Evolutionary conservation across 2,797 vertebrate species (phyloP).

Genomic region (Trachurus trachurus): DNA sequence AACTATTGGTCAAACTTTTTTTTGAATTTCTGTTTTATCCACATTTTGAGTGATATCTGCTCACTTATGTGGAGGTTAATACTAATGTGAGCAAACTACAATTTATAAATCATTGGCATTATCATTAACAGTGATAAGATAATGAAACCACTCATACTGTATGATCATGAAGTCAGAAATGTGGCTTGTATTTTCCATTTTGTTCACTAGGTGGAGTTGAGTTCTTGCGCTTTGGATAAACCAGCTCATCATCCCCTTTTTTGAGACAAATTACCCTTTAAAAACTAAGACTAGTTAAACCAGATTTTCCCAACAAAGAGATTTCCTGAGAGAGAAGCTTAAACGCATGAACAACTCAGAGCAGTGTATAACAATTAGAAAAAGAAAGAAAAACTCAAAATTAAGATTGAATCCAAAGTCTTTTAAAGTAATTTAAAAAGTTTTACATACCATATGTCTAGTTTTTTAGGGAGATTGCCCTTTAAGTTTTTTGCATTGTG

Average conservation of each 20-base stretch:
- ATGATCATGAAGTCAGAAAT: neutral
- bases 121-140: neutral
- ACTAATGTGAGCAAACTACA: neutral
- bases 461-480: too few species aligned
- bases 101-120: neutral
- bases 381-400: neutral
- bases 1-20: neutral
- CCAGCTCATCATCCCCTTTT: neutral
- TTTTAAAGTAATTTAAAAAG: neutral
- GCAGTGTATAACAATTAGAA: neutral
- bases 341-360: neutral
- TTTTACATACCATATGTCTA: too few species aligned
- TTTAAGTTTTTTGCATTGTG: too few species aligned
- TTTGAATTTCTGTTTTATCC: neutral
- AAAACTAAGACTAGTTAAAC: neutral
- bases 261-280: neutral
- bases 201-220: slow-evolving; percentile 10
- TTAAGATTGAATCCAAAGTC: neutral
- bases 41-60: neutral
- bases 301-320: neutral
- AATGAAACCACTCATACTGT: neutral
- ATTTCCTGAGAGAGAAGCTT: neutral
- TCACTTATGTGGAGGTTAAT: neutral
- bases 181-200: neutral
- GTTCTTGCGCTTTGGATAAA: neutral